Conservation (phyloP, 53 echinoderm and acorn worm species). For the Crossaster papposus region DNA sequence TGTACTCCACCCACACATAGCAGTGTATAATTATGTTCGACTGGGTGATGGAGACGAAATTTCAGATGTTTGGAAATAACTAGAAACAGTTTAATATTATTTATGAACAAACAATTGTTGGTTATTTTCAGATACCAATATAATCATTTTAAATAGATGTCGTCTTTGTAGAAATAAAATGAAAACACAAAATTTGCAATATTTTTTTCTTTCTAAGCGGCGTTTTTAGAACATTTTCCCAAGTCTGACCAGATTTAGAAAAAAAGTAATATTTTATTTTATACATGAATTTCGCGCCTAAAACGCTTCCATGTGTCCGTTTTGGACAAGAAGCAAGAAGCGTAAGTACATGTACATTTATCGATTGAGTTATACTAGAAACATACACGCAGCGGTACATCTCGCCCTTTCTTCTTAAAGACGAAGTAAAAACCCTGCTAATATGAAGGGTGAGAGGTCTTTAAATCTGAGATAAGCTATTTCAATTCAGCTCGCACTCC, state of each 20-base stretch:
- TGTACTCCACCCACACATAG: neutral
- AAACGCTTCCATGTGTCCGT: neutral
- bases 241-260: neutral
- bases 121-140: too few species aligned
- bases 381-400: neutral
- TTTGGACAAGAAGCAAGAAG: neutral
- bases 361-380: neutral
- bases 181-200: too few species aligned
- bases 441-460: conserved; percentile 20
- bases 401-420: neutral
- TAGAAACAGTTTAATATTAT: too few species aligned
- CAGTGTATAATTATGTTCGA: neutral
- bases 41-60: too few species aligned
- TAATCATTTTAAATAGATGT: too few species aligned
- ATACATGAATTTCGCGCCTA: too few species aligned
- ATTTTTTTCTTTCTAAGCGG: too few species aligned
- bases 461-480: neutral
- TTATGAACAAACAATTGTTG: too few species aligned
- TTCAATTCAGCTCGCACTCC: conserved; percentile 16
- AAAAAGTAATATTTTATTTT: too few species aligned
- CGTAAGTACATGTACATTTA: neutral
- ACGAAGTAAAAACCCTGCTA: neutral
- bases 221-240: too few species aligned
- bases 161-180: too few species aligned
- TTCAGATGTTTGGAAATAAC: too few species aligned